Base-by-base conservation (phyloP, 2,888 invertebrate genomes). In the Mythimna albipuncta region DNA sequence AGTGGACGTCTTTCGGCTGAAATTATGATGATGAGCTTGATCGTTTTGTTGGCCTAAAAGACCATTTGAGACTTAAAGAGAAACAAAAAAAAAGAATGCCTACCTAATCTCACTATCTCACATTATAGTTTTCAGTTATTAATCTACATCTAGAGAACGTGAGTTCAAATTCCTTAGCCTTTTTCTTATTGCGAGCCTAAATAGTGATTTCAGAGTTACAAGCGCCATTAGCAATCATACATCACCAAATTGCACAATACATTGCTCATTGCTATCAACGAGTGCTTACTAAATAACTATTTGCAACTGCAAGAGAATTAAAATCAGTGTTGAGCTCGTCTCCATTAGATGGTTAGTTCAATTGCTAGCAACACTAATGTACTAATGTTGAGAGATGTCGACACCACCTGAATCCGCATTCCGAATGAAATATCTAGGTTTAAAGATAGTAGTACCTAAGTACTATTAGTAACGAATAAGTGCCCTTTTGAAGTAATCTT, bases 331-430 rank as follows among this genome's bases (percentile, higher is more conserved):
- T 80, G 75, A 67, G 71, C 32, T 79, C 75, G 13, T 79, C 75
- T 70, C 66, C 38, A 80, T 79, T 75, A 76, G 71, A 35, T 26
- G 52, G 67, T 61, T 35, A 44, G 66, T 71, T 80, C 59, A 71
- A 61, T 75, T 80, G 66, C 70, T n/a, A 32, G 80, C 55, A 70
- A 79, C 64, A 79, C 75, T 70, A 69, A 79, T 79, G 78, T 64
- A 63, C 74, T 47, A 69, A 65, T 66, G 69, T 35, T 66, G 13
- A 59, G 13, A 59, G 58, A 66, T 79, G 66, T 79, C 67, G 67
- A 79, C 79, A 79, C 71, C 50, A 41, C 26, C 16, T 19, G 59
- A 57, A 69, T 62, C 74, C 70, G 66, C 65, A 75, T 78, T 80
- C 55, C 59, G 6, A 79, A 71, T 70, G 66, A 57, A 80, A 71